Evolutionary conservation across 1,140 invertebrate species (phyloP), one percentile per base, ranked within the genome.

Genomic region (Diorhabda sublineata): DNA sequence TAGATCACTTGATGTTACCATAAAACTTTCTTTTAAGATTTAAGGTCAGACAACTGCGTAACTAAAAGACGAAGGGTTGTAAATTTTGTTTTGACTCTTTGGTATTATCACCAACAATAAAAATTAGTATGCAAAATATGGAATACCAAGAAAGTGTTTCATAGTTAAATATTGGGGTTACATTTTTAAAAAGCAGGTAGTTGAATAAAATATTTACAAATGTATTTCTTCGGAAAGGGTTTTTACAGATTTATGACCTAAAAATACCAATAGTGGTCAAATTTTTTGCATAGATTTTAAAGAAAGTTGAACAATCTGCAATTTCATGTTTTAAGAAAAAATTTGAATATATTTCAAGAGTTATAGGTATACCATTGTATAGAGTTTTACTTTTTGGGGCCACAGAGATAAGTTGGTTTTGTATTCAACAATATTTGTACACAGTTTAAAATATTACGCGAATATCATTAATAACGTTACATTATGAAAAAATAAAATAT

Each of bases 171-270:
- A 44, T 8, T 62, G 61, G 61, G 61, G 61, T 62, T 62, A 43
- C 6, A 45, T n/a, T 62, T 62, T 44, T 62, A 62, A 62, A 62
- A 62, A 62, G 61, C 61, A 62, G 61, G 61, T 62, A 62, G 61
- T 44, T 45, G 43, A n/a, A 43, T 59, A 62, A 62, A 62, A 62
- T 62, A 45, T 11, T 1, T 26, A 26, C 26, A 26, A 11, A 43
- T 43, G 44, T 62, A 8, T 42, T 8, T 62, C 42, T 62, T n/a
- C 61, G 8, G 43, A 43, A 62, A 62, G 61, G 61, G 61, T 62
- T 62, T 62, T 62, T 62, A 62, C 61, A 44, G 61, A 44, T 44
- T 62, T 26, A 42, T 11, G 8, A 6, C 58, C 7, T 7, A 59
- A 59, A 59, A 26, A 59, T 42, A 59, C n/a, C 44, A 45, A 42